These are phyloP conservation scores for Corythornis cristatus DNA, from an alignment of 2,113 vertebrate species.

Conservation along the genomic window DNA sequence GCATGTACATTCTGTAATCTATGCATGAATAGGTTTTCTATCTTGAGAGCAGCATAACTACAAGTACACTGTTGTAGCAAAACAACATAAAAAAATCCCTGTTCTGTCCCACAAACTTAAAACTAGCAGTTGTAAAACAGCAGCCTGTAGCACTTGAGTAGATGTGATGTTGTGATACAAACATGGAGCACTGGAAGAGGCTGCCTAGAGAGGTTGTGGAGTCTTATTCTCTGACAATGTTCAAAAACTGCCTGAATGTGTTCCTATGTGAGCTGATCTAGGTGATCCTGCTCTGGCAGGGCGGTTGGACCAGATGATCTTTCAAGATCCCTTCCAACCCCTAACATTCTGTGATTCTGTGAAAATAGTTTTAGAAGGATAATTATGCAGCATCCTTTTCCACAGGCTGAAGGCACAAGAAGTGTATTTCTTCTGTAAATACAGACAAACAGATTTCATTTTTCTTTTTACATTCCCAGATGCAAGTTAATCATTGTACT, in stretches of 20 bases:
- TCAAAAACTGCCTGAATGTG: too few species aligned
- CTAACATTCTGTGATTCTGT: too few species aligned
- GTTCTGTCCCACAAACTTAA: background rate
- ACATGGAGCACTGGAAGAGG: too few species aligned
- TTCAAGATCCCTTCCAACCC: too few species aligned
- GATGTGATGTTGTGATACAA: background rate
- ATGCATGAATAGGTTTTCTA: background rate
- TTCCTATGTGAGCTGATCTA: too few species aligned
- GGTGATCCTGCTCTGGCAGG: too few species aligned
- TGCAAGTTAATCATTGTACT: background rate
- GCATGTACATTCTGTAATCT: background rate
- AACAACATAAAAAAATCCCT: background rate
- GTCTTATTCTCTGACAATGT: too few species aligned
- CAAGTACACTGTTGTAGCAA: accelerated
- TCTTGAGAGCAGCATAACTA: background rate
- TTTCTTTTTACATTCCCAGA: background rate
- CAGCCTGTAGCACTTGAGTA: background rate
- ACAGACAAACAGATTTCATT: background rate
- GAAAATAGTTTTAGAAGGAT: background rate
- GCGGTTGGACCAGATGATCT: too few species aligned
- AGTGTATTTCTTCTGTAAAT: background rate
- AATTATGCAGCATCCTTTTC: background rate
- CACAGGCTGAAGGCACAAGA: background rate
- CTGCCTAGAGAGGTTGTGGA: too few species aligned
- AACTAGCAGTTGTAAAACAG: background rate